phyloP scores from a whole-genome alignment of 2,797 vertebrate species.

The Gobio occitaniae region DNA sequence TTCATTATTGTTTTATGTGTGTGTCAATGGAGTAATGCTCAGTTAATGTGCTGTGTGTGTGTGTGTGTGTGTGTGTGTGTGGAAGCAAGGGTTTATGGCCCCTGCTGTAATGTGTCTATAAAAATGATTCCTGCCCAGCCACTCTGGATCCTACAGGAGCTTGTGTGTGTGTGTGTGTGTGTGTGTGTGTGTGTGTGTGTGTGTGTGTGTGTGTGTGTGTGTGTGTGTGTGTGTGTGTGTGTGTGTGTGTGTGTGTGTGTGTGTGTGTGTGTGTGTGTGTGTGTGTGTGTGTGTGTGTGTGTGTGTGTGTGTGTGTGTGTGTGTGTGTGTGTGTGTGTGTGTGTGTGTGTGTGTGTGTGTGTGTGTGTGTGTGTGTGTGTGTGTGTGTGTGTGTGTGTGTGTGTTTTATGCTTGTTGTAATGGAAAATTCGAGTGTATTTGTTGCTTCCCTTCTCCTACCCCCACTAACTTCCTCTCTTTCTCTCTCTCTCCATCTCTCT shows the following conservation, averaged over 20 bases:
- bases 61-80: constrained; percentile 13
- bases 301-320: background rate
- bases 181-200: background rate
- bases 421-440: constrained; percentile 83
- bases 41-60: constrained; percentile 36
- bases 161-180: background rate
- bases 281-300: background rate
- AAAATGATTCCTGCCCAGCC: constrained; percentile 53
- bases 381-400: constrained; percentile 39
- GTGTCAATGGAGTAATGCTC: constrained; percentile 9
- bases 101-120: constrained; percentile 43
- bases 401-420: constrained; percentile 68
- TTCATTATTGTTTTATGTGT: constrained; percentile 30
- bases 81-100: constrained; percentile 37
- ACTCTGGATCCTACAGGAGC: constrained; percentile 28
- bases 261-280: background rate
- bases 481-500: background rate
- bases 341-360: background rate
- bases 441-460: constrained; percentile 69
- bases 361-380: background rate
- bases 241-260: background rate
- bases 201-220: background rate
- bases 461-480: constrained; percentile 61
- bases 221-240: background rate
- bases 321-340: background rate